Evolutionary conservation across 2,113 vertebrate species (phyloP), one percentile per base, ranked within the genome.

Genomic region (Porphyrio hochstetteri): DNA sequence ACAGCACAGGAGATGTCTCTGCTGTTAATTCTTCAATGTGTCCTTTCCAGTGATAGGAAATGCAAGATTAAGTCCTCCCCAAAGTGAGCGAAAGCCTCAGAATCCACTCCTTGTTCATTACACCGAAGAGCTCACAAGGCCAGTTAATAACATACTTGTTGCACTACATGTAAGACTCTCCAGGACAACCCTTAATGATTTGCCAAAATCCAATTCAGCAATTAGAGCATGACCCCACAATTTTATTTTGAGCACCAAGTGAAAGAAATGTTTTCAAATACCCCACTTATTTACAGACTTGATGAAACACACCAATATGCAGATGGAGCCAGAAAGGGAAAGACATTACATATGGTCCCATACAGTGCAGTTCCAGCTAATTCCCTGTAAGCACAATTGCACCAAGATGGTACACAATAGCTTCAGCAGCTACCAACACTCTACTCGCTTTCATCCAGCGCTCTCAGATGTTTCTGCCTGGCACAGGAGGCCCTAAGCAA

Each of bases 331-430:
- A 80, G 35, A 74, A 48, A 77, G 21, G 46, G 21, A 46, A 85
- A 48, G 13, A 53, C 33, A 46, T 23, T 10, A 0, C 5, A 57
- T 7, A 2, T 27, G 10, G 46, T 19, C 50, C 40, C 2, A 1
- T 5, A 38, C 27, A 55, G 35, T 5, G 5, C 24, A 20, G 65
- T 55, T 83, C 36, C 36, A 74, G 13, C 63, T 16, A 53, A 68
- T 50, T 28, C 42, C 36, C 15, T 70, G 15, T 5, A 77, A 64
- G 48, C 42, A 63, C 4, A 0, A 15, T 56, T 23, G 38, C 1
- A 0, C 25, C 4, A 4, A 10, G 3, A 57, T 0, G 3, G 40
- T 5, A 71, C 20, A 4, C 6, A 16, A 36, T 12, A 88, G 27
- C 17, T 93, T 36, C 55, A 77, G 67, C 40, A 83, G 18, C 53